Conservation (phyloP, 2,113 vertebrate species). For the Pseudorhombus dupliciocellatus region DNA sequence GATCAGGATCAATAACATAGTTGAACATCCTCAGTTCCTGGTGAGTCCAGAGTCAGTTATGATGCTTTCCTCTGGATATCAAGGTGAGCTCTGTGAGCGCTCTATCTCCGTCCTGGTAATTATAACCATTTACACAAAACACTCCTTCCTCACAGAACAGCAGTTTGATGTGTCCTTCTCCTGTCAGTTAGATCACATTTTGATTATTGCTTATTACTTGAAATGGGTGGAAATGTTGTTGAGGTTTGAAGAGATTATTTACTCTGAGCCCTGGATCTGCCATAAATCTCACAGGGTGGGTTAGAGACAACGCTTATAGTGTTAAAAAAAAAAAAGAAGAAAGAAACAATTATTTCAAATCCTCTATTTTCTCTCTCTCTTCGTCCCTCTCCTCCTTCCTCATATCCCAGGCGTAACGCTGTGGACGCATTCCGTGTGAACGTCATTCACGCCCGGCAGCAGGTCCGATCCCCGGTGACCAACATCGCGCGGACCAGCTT, state of each 20-base stretch:
- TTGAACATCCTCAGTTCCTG: neutral
- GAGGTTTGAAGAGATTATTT: neutral
- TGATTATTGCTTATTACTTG: neutral
- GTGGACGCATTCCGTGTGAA: conserved; percentile 99
- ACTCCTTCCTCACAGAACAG: neutral
- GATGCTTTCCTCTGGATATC: conserved; percentile 2
- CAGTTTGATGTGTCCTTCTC: neutral
- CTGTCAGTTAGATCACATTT: conserved; percentile 10
- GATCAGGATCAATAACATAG: neutral
- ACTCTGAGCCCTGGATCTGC: conserved; percentile 1
- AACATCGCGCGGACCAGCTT: conserved; percentile 99
- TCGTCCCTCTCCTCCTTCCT: neutral
- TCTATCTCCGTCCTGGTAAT: conserved; percentile 29
- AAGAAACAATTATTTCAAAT: neutral
- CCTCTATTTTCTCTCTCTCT: neutral
- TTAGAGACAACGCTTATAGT: neutral
- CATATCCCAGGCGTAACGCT: conserved; percentile 88
- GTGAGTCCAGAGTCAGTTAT: conserved; percentile 9
- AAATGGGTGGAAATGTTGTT: conserved; percentile 3
- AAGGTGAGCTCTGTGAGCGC: neutral
- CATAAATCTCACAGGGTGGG: conserved; percentile 26
- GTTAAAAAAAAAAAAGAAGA: neutral
- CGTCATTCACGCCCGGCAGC: conserved; percentile 98
- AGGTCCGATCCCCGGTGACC: conserved; percentile 98
- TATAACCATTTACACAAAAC: conserved; percentile 47